These are phyloP conservation scores for Aselliscus stoliczkanus DNA, from an alignment of 2,797 vertebrate genomes.

Conservation along the genomic window DNA sequence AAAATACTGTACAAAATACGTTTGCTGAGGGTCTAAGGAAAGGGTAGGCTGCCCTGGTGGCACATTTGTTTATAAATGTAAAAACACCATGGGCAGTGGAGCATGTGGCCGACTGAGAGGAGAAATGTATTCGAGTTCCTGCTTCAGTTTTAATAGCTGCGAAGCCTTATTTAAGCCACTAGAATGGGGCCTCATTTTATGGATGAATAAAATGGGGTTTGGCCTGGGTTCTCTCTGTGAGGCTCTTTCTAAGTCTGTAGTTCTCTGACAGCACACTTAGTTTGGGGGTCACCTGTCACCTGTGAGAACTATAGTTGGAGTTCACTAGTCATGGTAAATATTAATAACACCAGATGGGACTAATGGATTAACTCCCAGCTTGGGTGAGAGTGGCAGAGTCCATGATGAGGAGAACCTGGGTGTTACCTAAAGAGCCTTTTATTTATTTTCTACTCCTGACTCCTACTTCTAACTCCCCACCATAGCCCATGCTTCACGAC, in stretches of 20 bases:
- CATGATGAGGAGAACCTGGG: background rate
- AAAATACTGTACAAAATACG: background rate
- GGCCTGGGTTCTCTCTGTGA: background rate
- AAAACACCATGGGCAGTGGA: background rate
- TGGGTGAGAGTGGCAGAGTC: background rate
- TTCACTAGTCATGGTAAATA: background rate
- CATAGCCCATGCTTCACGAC: background rate
- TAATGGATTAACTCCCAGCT: background rate
- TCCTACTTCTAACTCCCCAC: too few species aligned
- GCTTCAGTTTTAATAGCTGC: background rate
- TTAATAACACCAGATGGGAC: background rate
- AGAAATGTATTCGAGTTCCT: background rate
- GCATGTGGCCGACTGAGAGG: background rate
- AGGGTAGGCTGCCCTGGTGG: background rate
- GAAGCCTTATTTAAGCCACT: background rate
- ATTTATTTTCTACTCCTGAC: background rate
- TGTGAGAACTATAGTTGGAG: background rate
- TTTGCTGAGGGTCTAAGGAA: background rate
- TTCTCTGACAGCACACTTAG: background rate
- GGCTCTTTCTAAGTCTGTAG: background rate
- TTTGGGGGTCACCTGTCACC: background rate
- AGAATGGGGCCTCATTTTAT: background rate
- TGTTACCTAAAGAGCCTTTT: background rate
- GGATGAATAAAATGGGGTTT: background rate
- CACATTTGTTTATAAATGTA: background rate